Evolutionary conservation across 1,140 invertebrate genomes (phyloP), one percentile per base, ranked within the genome.

Genomic region (Galleria mellonella): DNA sequence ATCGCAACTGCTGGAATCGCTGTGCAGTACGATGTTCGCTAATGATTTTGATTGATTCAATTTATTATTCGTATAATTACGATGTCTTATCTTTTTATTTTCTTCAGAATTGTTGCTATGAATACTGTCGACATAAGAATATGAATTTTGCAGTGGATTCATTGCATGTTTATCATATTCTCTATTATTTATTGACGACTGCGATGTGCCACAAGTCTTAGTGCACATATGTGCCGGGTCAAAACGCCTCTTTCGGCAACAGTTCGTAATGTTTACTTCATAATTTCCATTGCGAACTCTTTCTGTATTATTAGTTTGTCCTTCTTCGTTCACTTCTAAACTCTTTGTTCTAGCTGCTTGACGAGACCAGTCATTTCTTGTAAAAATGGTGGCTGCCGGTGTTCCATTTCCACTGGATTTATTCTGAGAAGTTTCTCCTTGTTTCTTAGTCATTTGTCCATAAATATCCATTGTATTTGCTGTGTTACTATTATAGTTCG

Each of bases 291-390:
- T 81, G 30, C 73, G 76, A 35, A 51, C 32, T 61, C 67, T 72
- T n/a, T 81, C 77, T 9, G 43, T 27, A 27, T 44, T 62, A 42
- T 67, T 70, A 33, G 47, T 51, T n/a, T 73, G 69, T 13, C 60
- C 64, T n/a, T 84, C 78, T 37, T 81, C 79, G 44, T 55, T 76
- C 9, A 78, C 78, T 52, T 87, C 85, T 47, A 87, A 73, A 58
- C 85, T 87, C 43, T 87, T 87, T n/a, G 85, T 87, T 66, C 85
- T 82, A 56, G 85, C 83, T 66, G 85, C 85, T 84, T 87, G 85
- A 79, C 85, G 81, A 83, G 83, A 77, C 85, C 85, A 87, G 74
- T 87, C 85, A 84, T 85, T 87, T 82, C 85, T 67, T 52, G 82
- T 86, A 77, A 87, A 87, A 83, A 85, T 86, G 72, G 83, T 85